Evolutionary conservation across 2,797 vertebrate species (phyloP).

Genomic region (Acanthopagrus latus): DNA sequence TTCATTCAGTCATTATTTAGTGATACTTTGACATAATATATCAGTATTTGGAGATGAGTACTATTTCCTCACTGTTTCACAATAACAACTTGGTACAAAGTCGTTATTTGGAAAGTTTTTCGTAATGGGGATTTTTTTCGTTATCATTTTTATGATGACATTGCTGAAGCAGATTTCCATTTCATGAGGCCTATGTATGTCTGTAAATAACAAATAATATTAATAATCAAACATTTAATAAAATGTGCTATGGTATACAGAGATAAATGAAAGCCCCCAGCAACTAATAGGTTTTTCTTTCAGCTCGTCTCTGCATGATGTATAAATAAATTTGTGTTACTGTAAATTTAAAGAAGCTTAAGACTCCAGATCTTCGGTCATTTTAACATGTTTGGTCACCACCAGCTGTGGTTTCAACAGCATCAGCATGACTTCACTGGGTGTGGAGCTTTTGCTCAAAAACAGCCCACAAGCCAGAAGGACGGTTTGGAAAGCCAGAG

Average conservation of each 20-base stretch:
- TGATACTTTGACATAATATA: no score
- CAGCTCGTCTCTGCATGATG: neutral
- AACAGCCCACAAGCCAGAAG: conserved; percentile 26
- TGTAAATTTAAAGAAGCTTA: neutral
- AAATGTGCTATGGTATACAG: neutral
- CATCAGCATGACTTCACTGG: conserved; percentile 33
- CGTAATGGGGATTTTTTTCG: no score
- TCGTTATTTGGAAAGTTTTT: no score
- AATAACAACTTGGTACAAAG: no score
- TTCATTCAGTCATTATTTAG: no score
- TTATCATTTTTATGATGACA: no score
- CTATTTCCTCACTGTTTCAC: no score
- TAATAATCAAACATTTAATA: neutral
- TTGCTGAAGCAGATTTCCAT: no score
- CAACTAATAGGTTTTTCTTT: neutral
- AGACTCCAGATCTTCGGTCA: neutral
- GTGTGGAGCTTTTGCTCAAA: conserved; percentile 34
- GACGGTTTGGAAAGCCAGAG: conserved; percentile 3
- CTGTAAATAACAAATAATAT: neutral
- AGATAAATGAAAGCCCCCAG: neutral
- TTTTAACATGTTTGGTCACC: conserved; percentile 7
- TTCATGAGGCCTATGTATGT: neutral
- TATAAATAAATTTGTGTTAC: neutral
- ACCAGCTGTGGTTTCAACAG: conserved; percentile 30
- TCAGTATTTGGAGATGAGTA: no score